Base-by-base conservation (phyloP, 1,140 invertebrate species). In the Phenacoccus solenopsis region DNA sequence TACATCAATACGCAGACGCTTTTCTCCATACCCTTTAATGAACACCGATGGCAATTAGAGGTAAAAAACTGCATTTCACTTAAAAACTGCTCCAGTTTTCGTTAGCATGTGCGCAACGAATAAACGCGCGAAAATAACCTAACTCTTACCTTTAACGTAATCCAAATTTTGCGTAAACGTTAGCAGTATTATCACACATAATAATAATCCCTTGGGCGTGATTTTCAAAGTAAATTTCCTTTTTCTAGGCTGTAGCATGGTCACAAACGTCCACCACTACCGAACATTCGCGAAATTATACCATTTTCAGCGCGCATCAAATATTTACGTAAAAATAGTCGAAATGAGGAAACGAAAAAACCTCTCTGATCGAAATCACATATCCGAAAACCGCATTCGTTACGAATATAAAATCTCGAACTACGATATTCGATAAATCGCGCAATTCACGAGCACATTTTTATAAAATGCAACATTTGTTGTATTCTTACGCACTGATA, bases 171-270 rank as follows among this genome's bases (percentile, higher is more conserved):
- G 59, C 2, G 59, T 64, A 64, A 64, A 64, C 20, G 59, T 64
- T 22, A 64, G 25, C 59, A 64, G 25, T 64, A 64, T 64, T 24
- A 64, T 64, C 59, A 64, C 59, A 16, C 59, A 64, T 64, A 64
- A 22, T 27, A 64, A 27, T 27, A 64, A 27, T 10, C 59, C 59
- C 20, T 64, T 64, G 13, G 59, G 59, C 21, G 25, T 64, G 59
- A 64, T 64, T 64, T 64, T 64, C 59, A 64, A 64, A 64, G 25
- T 64, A 22, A 64, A 64, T 27, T 64, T 64, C 20, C 59, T 24
- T 64, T 64, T 64, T 64, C 59, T 64, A 24, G 59, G 59, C 21
- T 64, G 59, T 64, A 64, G 59, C 59, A 64, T 64, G 59, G 59
- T 64, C 59, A 64, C 59, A 64, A 64, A 64, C 59, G 22, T 64